Evolutionary conservation across 2,113 vertebrate species (phyloP).

Genomic region (Lophius piscatorius): DNA sequence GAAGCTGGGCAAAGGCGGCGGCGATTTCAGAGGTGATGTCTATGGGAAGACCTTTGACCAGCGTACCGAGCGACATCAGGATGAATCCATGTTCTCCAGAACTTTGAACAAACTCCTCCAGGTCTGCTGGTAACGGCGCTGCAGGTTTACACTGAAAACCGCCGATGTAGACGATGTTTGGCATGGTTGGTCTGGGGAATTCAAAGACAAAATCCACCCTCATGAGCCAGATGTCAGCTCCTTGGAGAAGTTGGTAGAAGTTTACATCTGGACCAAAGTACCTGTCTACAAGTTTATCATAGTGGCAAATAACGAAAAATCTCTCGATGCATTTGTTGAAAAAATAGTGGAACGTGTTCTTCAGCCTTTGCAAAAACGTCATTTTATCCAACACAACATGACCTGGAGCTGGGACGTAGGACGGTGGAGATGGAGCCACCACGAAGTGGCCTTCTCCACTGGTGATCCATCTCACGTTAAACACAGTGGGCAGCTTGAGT

Average conservation of each 20-base stretch:
- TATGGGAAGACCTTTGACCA: slow-evolving; percentile 68
- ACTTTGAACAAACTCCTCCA: slow-evolving; percentile 77
- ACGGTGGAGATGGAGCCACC: slow-evolving; percentile 73
- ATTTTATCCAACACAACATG: slow-evolving; percentile 57
- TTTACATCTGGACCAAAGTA: slow-evolving; percentile 73
- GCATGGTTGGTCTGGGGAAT: slow-evolving; percentile 77
- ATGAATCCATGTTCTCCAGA: slow-evolving; percentile 79
- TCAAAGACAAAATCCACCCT: slow-evolving; percentile 80
- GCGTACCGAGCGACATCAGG: slow-evolving; percentile 77
- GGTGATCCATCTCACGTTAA: slow-evolving; percentile 70
- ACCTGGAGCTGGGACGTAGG: slow-evolving; percentile 75
- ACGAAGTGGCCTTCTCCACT: slow-evolving; percentile 76
- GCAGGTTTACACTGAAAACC: slow-evolving; percentile 79
- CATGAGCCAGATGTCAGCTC: slow-evolving; percentile 78
- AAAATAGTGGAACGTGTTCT: slow-evolving; percentile 55
- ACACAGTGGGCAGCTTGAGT: slow-evolving; percentile 75
- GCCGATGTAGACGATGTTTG: slow-evolving; percentile 78
- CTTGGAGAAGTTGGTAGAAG: slow-evolving; percentile 74
- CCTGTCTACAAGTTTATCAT: slow-evolving; percentile 59
- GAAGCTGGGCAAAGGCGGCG: slow-evolving; percentile 75
- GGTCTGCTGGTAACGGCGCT: slow-evolving; percentile 67
- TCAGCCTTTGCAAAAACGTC: slow-evolving; percentile 64
- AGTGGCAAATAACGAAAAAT: slow-evolving; percentile 50
- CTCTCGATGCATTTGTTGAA: slow-evolving; percentile 56
- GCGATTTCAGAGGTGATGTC: slow-evolving; percentile 75